These are phyloP conservation scores for Heteromurus nitidus DNA, from an alignment of 2,888 invertebrate genomes.

Conservation along the genomic window DNA sequence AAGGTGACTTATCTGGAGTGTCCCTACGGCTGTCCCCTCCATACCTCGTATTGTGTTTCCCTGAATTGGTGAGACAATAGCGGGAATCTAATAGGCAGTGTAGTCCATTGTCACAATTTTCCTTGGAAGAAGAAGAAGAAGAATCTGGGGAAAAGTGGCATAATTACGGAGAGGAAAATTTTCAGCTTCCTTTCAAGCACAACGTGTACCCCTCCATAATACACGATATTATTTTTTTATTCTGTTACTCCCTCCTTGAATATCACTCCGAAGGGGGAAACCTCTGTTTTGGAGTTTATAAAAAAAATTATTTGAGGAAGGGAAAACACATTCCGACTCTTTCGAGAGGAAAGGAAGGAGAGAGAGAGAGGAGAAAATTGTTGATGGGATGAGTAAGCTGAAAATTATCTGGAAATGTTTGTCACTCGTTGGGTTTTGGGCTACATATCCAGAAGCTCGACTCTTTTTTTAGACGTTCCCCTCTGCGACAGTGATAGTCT, in stretches of 20 bases:
- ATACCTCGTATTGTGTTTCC: conserved; percentile 49
- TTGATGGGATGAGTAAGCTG: too few relatives aligned
- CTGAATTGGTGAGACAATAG: conserved; percentile 52
- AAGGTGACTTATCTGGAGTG: conserved; percentile 26
- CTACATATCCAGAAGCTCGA: too few relatives aligned
- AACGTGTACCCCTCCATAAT: too few relatives aligned
- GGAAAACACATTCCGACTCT: too few relatives aligned
- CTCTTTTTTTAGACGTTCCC: neutral
- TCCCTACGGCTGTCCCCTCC: conserved; percentile 39
- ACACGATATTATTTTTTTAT: too few relatives aligned
- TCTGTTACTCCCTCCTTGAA: too few relatives aligned
- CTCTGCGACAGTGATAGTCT: conserved; percentile 11
- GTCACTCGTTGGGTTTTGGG: too few relatives aligned
- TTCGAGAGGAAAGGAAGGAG: too few relatives aligned
- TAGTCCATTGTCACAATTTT: conserved; percentile 55
- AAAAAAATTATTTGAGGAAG: too few relatives aligned
- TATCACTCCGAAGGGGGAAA: too few relatives aligned
- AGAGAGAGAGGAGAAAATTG: too few relatives aligned
- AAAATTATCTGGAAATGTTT: neutral
- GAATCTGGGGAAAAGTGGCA: conserved; percentile 37
- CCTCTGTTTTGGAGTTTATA: too few relatives aligned
- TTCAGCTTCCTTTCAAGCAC: conserved; percentile 5
- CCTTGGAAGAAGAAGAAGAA: conserved; percentile 31
- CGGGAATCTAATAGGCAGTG: conserved; percentile 50
- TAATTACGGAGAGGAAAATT: conserved; percentile 54